Evolutionary conservation across 2,888 invertebrate genomes (phyloP).

Genomic region (Polydrusus pterygomalis): DNA sequence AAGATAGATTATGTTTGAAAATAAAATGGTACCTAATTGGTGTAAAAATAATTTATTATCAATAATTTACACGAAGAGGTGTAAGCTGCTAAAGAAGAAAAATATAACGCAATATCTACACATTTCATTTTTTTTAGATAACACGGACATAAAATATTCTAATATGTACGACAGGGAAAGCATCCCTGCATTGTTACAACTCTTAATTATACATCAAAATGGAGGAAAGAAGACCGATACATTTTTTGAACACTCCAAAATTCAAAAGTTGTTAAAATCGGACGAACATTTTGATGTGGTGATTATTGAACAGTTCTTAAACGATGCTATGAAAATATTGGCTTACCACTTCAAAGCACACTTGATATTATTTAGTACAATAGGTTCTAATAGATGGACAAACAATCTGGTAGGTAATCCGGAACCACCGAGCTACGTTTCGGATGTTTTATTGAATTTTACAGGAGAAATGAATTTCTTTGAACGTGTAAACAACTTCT

Average conservation of each 20-base stretch:
- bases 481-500: constrained; percentile 74
- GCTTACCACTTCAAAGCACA: constrained; percentile 66
- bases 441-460: constrained; percentile 58
- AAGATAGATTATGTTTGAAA: too few relatives aligned
- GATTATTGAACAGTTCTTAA: constrained; percentile 69
- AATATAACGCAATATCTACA: too few relatives aligned
- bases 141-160: background rate
- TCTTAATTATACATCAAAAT: constrained; percentile 23
- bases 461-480: constrained; percentile 71
- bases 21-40: too few relatives aligned
- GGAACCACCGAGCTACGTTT: constrained; percentile 73
- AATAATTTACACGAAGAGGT: too few relatives aligned
- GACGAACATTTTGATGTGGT: constrained; percentile 65
- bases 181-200: constrained; percentile 31
- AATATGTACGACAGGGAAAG: constrained; percentile 41
- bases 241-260: constrained; percentile 41
- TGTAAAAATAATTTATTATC: too few relatives aligned
- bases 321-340: constrained; percentile 70
- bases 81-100: too few relatives aligned
- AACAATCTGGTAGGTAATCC: constrained; percentile 73
- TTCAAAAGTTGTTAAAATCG: constrained; percentile 58
- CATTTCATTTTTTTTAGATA: background rate
- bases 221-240: background rate
- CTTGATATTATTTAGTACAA: constrained; percentile 68
- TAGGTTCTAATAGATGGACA: constrained; percentile 71